phyloP scores from a whole-genome alignment of 2,888 invertebrate species.

The Sturmia bella region DNA sequence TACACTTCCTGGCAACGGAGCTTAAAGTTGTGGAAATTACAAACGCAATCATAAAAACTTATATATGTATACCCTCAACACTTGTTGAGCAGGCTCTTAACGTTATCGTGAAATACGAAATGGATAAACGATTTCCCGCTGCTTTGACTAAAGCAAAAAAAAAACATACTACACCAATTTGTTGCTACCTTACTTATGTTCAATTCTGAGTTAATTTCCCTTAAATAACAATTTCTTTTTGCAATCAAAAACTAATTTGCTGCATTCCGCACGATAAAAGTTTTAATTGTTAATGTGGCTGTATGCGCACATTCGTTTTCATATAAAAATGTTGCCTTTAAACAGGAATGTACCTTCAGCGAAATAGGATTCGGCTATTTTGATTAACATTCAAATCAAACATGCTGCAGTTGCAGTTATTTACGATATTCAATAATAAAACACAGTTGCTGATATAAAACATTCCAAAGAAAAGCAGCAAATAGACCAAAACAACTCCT shows the following conservation, averaged over 20 bases:
- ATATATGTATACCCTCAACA: too few relatives aligned
- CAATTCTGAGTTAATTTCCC: too few relatives aligned
- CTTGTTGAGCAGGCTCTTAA: too few relatives aligned
- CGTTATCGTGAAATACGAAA: too few relatives aligned
- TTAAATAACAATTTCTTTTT: not conserved
- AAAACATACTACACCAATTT: too few relatives aligned
- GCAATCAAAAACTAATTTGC: constrained; percentile 36
- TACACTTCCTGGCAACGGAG: too few relatives aligned
- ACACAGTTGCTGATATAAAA: constrained; percentile 28
- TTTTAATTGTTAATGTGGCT: too few relatives aligned
- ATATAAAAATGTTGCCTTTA: not conserved
- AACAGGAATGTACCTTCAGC: constrained; percentile 1
- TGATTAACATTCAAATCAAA: constrained; percentile 54
- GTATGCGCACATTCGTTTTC: not conserved
- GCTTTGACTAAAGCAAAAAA: too few relatives aligned
- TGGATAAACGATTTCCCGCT: too few relatives aligned
- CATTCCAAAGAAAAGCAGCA: constrained; percentile 5
- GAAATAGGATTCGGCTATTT: constrained; percentile 38
- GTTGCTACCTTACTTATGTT: too few relatives aligned
- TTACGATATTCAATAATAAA: constrained; percentile 48
- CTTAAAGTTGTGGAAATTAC: too few relatives aligned
- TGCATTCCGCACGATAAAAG: constrained; percentile 16
- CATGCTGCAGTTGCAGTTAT: constrained; percentile 37
- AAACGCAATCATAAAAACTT: too few relatives aligned
- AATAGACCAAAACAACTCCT: constrained; percentile 6